These are phyloP conservation scores for Centrocercus urophasianus DNA, from an alignment of 2,113 vertebrate genomes.

Conservation along the genomic window DNA sequence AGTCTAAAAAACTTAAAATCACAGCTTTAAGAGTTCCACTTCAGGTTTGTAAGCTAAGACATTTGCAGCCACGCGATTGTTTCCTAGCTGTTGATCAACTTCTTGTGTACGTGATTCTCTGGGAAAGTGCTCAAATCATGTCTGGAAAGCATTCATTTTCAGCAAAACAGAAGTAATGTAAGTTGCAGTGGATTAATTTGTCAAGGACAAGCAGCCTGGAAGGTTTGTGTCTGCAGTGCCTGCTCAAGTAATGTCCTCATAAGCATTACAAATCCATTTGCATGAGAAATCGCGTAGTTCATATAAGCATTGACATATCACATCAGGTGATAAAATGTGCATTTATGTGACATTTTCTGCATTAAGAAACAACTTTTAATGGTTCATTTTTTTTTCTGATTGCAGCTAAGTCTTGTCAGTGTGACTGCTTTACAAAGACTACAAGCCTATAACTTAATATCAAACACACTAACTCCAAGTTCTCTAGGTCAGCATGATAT, in stretches of 20 bases:
- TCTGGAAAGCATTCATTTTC: conserved; percentile 32
- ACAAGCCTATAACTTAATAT: not conserved
- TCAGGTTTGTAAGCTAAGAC: not conserved
- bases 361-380: not conserved
- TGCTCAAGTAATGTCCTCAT: not conserved
- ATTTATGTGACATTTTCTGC: not conserved
- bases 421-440: not conserved
- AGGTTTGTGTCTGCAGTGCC: not conserved
- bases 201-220: not conserved
- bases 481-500: conserved; percentile 4
- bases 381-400: not conserved
- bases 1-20: not conserved
- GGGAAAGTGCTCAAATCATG: not conserved
- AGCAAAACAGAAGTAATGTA: not conserved
- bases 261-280: not conserved
- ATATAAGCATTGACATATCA: not conserved
- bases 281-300: not conserved
- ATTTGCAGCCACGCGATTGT: not conserved
- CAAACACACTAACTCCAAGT: not conserved
- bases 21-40: not conserved
- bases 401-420: not conserved
- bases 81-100: not conserved
- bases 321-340: not conserved
- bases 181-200: not conserved
- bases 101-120: conserved; percentile 10